phyloP scores from a whole-genome alignment of 1,140 invertebrate genomes.

The Dendrolimus punctatus region DNA sequence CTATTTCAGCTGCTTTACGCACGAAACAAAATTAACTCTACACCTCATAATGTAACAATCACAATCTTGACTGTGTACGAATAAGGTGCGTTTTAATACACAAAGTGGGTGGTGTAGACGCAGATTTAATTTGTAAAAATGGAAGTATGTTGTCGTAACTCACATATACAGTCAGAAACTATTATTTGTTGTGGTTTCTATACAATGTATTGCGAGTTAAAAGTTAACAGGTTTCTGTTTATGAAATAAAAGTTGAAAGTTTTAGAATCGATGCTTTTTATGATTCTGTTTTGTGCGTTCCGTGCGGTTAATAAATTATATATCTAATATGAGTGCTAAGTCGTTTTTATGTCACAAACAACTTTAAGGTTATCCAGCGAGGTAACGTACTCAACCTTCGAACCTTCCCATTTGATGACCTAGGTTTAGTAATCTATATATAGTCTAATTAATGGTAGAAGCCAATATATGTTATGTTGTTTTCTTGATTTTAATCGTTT shows the following conservation, averaged over 20 bases:
- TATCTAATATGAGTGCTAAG: no score
- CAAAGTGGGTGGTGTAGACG: not conserved
- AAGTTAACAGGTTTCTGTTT: conserved; percentile 50
- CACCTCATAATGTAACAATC: conserved; percentile 2
- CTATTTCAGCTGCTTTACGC: conserved; percentile 46
- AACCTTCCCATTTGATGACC: no score
- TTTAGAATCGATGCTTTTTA: conserved; percentile 9
- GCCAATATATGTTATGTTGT: no score
- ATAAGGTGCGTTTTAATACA: conserved; percentile 14
- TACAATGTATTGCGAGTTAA: conserved; percentile 57
- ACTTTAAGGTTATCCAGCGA: no score
- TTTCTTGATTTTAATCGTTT: no score
- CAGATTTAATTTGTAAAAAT: conserved; percentile 17
- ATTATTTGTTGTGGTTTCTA: conserved; percentile 61
- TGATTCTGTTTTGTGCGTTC: not conserved
- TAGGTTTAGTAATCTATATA: no score
- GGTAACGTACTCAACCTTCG: no score
- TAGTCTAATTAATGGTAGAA: no score
- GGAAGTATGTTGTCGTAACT: conserved; percentile 58
- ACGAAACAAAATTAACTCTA: conserved; percentile 18
- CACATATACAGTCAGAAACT: conserved; percentile 54
- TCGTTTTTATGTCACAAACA: no score
- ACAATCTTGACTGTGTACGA: conserved; percentile 6
- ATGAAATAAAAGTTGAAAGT: conserved; percentile 34
- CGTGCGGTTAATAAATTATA: not conserved